Conservation (phyloP, 1,140 invertebrate genomes). For the Scaptodrosophila lebanonensis region DNA sequence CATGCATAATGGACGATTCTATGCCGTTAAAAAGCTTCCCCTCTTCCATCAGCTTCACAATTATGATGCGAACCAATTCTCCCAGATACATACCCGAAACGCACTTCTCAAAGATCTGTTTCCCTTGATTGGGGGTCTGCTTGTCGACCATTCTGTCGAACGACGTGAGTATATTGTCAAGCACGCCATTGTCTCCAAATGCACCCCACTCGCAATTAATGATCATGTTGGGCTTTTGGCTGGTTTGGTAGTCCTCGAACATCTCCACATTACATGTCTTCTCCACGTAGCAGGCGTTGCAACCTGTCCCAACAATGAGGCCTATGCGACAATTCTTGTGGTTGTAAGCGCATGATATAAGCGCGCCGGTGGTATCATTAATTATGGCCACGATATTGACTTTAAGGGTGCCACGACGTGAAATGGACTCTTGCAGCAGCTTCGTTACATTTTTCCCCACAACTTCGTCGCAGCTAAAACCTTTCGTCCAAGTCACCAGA, state of each 20-base stretch:
- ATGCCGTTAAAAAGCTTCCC: constrained; percentile 18
- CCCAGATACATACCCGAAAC: constrained; percentile 96
- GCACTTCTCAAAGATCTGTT: constrained; percentile 94
- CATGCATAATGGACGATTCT: constrained; percentile 5
- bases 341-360: constrained; percentile 79
- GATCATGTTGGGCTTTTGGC: constrained; percentile 82
- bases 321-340: constrained; percentile 75
- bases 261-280: constrained; percentile 78
- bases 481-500: constrained; percentile 92
- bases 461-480: constrained; percentile 50
- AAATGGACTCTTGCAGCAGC: constrained; percentile 87
- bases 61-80: constrained; percentile 82
- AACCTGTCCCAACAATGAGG: constrained; percentile 89
- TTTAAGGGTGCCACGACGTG: constrained; percentile 78
- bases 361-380: constrained; percentile 98
- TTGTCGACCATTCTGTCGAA: constrained; percentile 92
- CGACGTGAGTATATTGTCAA: constrained; percentile 83
- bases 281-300: constrained; percentile 98
- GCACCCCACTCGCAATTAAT: constrained; percentile 98
- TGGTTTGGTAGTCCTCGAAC: constrained; percentile 80
- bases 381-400: constrained; percentile 94
- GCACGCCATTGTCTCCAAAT: constrained; percentile 91
- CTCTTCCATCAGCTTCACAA: constrained; percentile 66
- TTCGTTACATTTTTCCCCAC: constrained; percentile 90
- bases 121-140: constrained; percentile 86